Conservation (phyloP, 2,797 vertebrate species). For the Iguana delicatissima region DNA sequence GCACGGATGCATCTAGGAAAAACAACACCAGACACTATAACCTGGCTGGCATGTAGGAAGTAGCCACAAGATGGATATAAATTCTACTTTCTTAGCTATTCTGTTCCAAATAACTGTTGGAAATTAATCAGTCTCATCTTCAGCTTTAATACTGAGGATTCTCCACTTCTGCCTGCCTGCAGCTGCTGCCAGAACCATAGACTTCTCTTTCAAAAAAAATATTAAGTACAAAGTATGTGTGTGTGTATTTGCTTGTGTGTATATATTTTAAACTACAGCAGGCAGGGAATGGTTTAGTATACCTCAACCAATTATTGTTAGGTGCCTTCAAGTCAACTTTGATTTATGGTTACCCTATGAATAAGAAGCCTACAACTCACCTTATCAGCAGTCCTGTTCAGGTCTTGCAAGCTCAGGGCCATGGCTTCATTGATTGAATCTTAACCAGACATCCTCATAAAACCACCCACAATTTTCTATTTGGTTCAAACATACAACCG, state of each 20-base stretch:
- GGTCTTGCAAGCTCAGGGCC: no score
- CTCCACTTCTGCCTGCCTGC: neutral
- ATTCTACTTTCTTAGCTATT: slow-evolving; percentile 62
- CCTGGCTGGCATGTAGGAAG: slow-evolving; percentile 68
- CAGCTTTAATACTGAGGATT: neutral
- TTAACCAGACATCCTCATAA: neutral
- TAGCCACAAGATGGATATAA: slow-evolving; percentile 71
- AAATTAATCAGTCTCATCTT: slow-evolving; percentile 41
- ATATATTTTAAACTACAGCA: no score
- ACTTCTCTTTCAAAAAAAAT: neutral
- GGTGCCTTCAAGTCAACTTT: no score
- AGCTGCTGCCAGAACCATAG: neutral
- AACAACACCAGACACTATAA: slow-evolving; percentile 56
- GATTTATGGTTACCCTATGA: no score
- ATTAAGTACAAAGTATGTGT: no score
- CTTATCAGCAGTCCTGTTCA: no score
- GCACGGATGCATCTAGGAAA: slow-evolving; percentile 41
- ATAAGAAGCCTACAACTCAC: no score
- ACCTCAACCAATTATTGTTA: neutral
- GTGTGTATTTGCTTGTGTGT: neutral
- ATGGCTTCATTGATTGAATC: no score
- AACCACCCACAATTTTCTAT: neutral
- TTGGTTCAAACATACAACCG: neutral
- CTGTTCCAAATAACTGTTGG: slow-evolving; percentile 62
- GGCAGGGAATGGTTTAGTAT: neutral